phyloP scores from a whole-genome alignment of 2,797 vertebrate species.

The Spizella passerina region DNA sequence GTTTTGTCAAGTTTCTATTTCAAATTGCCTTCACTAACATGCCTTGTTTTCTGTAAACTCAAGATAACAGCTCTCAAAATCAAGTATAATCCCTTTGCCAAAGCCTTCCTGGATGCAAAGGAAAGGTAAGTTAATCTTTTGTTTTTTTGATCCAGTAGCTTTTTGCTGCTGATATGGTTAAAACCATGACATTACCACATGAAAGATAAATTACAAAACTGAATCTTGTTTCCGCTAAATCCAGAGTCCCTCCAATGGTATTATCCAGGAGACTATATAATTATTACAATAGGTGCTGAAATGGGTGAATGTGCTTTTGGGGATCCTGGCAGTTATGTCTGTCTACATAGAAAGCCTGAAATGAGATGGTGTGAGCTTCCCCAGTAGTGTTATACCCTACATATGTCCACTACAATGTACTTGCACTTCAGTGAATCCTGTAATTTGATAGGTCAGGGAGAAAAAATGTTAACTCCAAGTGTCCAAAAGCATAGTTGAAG shows the following conservation, averaged over 20 bases:
- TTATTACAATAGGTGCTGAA: neutral
- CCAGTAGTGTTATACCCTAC: fast-evolving
- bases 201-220: neutral
- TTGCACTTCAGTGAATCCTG: neutral
- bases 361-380: neutral
- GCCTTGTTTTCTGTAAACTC: conserved; percentile 55
- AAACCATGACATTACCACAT: neutral
- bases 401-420: neutral
- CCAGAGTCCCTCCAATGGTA: neutral
- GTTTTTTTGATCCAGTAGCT: neutral
- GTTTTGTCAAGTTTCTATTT: neutral
- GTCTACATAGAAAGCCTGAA: neutral
- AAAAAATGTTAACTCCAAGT: neutral
- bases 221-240: neutral
- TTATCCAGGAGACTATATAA: neutral
- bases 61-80: conserved; percentile 98
- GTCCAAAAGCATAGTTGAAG: neutral
- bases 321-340: neutral
- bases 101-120: conserved; percentile 94
- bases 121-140: conserved; percentile 80
- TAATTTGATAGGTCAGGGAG: neutral
- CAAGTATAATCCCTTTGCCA: conserved; percentile 95
- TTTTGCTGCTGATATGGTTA: neutral
- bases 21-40: conserved; percentile 41
- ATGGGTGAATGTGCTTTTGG: neutral